These are phyloP conservation scores for Pammene aurita DNA, from an alignment of 2,888 invertebrate genomes.

Conservation along the genomic window DNA sequence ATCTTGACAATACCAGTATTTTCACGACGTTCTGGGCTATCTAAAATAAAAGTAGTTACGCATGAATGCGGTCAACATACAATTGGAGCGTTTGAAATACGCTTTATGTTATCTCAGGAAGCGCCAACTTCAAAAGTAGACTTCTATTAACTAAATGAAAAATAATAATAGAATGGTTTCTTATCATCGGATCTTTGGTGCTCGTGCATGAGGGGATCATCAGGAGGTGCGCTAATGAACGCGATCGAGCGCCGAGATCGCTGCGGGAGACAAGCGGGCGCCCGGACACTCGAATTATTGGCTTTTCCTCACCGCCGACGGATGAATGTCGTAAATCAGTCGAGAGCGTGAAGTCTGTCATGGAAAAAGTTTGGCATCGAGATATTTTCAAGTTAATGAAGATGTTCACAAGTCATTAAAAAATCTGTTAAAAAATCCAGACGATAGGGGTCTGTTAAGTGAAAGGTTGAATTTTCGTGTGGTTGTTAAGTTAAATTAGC, in stretches of 20 bases:
- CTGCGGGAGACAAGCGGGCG: constrained; percentile 58
- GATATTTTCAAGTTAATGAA: no score
- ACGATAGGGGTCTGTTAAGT: no score
- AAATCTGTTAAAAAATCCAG: no score
- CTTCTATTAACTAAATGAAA: constrained; percentile 13
- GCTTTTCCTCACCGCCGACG: constrained; percentile 52
- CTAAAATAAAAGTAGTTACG: neutral
- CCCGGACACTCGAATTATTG: constrained; percentile 55
- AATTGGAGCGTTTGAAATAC: neutral
- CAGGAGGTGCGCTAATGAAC: constrained; percentile 77
- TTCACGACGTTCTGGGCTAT: neutral
- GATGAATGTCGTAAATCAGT: constrained; percentile 42
- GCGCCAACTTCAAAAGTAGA: constrained; percentile 8
- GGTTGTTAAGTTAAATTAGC: no score
- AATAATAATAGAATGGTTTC: constrained; percentile 17
- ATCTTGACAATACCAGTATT: neutral
- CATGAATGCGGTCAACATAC: neutral
- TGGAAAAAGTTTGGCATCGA: neutral
- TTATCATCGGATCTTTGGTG: constrained; percentile 15
- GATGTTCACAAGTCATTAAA: no score
- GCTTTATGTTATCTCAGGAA: neutral
- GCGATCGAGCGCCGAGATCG: constrained; percentile 63
- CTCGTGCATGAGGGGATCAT: constrained; percentile 58
- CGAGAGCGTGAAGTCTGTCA: neutral
- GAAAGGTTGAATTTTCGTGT: no score